phyloP scores from a whole-genome alignment of 2,113 vertebrate genomes.

The Pangasianodon hypophthalmus region DNA sequence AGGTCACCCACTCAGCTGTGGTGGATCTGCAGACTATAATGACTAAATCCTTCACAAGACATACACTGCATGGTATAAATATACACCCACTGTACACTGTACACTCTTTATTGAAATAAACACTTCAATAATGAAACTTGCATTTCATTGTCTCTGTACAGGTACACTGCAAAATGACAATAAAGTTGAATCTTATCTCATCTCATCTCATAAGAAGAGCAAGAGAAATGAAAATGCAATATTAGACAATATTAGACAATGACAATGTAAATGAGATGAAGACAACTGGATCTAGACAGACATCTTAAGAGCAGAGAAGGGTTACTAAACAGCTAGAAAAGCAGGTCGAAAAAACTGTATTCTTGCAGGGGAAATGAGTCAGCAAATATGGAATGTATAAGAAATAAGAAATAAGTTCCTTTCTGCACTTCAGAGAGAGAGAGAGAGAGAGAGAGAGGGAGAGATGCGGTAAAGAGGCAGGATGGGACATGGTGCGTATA shows the following conservation, averaged over 20 bases:
- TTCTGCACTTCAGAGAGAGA: neutral
- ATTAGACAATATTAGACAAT: slow-evolving; percentile 35
- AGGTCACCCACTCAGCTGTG: neutral
- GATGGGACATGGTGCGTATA: neutral
- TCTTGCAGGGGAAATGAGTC: neutral
- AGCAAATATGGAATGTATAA: neutral
- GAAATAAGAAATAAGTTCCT: neutral
- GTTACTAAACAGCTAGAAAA: slow-evolving; percentile 58
- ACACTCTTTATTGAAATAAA: neutral
- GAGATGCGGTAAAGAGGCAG: neutral
- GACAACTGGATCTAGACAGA: slow-evolving; percentile 61
- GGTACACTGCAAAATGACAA: too few species aligned
- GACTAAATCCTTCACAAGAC: slow-evolving; percentile 25
- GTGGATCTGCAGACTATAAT: slow-evolving; percentile 24
- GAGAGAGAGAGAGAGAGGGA: slow-evolving; percentile 18
- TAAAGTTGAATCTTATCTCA: too few species aligned
- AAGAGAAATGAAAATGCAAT: neutral
- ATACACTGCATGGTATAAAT: neutral
- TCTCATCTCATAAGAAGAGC: neutral
- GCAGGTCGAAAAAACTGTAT: neutral
- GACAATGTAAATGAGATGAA: neutral
- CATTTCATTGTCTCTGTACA: too few species aligned
- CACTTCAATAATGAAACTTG: neutral
- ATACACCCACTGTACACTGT: neutral
- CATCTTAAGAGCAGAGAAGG: slow-evolving; percentile 57